phyloP scores from a whole-genome alignment of 2,888 invertebrate species.

The Megalurothrips usitatus region DNA sequence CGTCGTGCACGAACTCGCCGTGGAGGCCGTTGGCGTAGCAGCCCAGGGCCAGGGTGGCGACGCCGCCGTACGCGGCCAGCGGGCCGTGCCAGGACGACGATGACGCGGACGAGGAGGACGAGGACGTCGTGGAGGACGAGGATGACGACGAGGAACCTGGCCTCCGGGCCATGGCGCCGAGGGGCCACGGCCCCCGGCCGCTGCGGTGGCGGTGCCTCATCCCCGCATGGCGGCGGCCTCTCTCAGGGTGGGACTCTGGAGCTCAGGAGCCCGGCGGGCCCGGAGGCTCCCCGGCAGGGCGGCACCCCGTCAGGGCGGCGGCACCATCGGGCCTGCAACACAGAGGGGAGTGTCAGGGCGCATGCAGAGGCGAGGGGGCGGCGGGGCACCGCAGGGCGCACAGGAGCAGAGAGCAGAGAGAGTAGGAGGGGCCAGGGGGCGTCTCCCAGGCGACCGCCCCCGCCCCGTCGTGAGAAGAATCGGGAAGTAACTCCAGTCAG shows the following conservation, averaged over 20 bases:
- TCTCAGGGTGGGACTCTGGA: no score
- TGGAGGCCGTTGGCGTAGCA: slow-evolving; percentile 69
- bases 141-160: not conserved
- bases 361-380: not conserved
- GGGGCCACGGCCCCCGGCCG: not conserved
- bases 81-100: not conserved
- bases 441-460: not conserved
- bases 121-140: not conserved
- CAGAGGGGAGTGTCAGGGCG: not conserved
- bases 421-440: not conserved
- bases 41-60: slow-evolving; percentile 61
- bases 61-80: slow-evolving; percentile 46
- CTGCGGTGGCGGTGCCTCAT: slow-evolving; percentile 8
- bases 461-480: slow-evolving; percentile 11
- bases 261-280: no score
- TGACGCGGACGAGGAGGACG: not conserved
- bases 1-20: slow-evolving; percentile 85
- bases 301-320: no score
- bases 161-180: not conserved
- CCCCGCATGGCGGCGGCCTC: not conserved
- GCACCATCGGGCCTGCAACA: not conserved
- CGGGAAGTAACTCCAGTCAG: not conserved
- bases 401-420: not conserved
- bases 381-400: not conserved
- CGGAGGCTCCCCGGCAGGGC: no score